These are phyloP conservation scores for Hyaena hyaena DNA, from an alignment of 2,113 vertebrate species.

Conservation along the genomic window DNA sequence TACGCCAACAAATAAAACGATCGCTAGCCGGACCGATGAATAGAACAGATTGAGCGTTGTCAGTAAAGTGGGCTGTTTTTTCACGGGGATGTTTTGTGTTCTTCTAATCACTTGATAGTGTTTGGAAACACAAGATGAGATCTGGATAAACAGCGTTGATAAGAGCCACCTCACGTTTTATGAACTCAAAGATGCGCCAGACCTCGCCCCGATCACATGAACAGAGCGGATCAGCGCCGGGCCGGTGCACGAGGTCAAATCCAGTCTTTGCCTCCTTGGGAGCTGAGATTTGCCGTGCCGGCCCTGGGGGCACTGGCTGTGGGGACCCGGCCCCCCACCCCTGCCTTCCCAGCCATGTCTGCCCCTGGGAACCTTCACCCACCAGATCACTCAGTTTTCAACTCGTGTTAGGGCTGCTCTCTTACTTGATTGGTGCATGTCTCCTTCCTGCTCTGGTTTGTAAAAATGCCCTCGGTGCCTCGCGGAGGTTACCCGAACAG, in stretches of 20 bases:
- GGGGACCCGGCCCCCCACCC: neutral
- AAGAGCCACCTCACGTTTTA: neutral
- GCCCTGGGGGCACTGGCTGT: accelerated
- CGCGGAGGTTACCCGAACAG: accelerated
- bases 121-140: constrained; percentile 26
- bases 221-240: accelerated
- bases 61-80: neutral
- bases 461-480: neutral
- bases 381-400: accelerated
- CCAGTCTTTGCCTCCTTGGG: accelerated
- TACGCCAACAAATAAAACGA: accelerated
- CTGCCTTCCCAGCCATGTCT: neutral
- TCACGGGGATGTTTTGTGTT: neutral
- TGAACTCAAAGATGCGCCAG: accelerated
- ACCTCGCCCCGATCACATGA: accelerated
- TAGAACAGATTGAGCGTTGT: accelerated
- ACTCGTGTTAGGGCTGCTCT: accelerated
- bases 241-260: accelerated
- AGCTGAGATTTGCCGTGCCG: accelerated
- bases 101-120: neutral
- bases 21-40: accelerated
- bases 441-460: neutral
- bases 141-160: neutral
- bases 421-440: accelerated
- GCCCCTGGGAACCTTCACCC: too few relatives aligned